phyloP scores from a whole-genome alignment of 1,140 invertebrate genomes.

The Delia radicum region DNA sequence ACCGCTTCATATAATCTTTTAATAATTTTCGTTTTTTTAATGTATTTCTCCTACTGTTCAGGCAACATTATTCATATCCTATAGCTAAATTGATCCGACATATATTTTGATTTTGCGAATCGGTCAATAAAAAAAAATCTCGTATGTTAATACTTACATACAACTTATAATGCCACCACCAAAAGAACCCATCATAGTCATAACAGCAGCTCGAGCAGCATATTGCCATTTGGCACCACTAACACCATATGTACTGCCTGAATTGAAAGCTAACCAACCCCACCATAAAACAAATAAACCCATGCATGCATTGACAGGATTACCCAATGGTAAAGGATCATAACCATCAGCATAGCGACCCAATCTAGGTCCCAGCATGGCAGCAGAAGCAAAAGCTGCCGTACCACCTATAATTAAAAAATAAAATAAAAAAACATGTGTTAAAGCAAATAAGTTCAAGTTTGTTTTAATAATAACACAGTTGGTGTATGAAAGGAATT shows the following conservation, averaged over 20 bases:
- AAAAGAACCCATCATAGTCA: slow-evolving; percentile 86
- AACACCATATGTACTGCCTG: slow-evolving; percentile 81
- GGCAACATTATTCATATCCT: no score
- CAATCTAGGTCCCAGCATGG: slow-evolving; percentile 86
- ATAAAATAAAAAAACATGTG: neutral
- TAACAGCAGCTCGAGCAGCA: slow-evolving; percentile 83
- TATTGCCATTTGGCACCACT: slow-evolving; percentile 70
- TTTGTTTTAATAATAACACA: no score
- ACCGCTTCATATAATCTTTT: no score
- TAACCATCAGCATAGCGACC: slow-evolving; percentile 80
- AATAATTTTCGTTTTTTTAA: no score
- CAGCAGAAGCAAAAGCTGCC: slow-evolving; percentile 80
- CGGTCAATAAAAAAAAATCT: no score
- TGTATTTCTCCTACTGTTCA: no score
- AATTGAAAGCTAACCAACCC: slow-evolving; percentile 92
- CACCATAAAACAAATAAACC: slow-evolving; percentile 94
- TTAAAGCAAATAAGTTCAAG: neutral
- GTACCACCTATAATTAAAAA: slow-evolving; percentile 44
- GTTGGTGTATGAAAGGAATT: no score
- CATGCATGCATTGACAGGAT: slow-evolving; percentile 87
- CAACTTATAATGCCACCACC: slow-evolving; percentile 81
- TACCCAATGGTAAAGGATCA: slow-evolving; percentile 76
- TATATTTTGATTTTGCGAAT: no score
- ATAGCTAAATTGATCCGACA: no score
- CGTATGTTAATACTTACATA: slow-evolving; percentile 56